These are phyloP conservation scores for Equus przewalskii DNA, from an alignment of 2,113 vertebrate species.

Conservation along the genomic window DNA sequence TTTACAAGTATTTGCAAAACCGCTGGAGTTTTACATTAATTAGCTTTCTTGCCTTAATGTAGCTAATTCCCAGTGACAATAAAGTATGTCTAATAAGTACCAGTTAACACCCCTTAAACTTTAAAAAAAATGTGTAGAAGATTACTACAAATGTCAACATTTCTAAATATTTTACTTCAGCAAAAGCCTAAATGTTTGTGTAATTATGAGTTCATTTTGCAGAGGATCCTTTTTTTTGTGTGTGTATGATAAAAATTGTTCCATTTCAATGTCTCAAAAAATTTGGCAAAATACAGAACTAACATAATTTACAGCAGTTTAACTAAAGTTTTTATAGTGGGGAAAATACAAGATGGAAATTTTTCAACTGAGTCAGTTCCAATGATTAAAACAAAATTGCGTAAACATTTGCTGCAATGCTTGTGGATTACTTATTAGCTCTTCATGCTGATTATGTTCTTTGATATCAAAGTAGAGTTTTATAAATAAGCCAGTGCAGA, in stretches of 20 bases:
- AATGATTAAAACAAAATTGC: constrained; percentile 60
- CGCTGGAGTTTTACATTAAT: neutral
- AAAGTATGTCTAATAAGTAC: constrained; percentile 59
- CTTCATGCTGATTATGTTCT: neutral
- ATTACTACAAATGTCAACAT: constrained; percentile 73
- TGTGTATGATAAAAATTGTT: constrained; percentile 63
- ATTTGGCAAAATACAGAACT: constrained; percentile 52
- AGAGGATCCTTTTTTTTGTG: neutral
- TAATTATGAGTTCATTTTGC: constrained; percentile 56
- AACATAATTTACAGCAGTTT: constrained; percentile 38
- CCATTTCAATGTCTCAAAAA: constrained; percentile 56
- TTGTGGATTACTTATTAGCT: constrained; percentile 31
- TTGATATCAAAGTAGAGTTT: constrained; percentile 56
- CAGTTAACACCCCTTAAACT: constrained; percentile 38
- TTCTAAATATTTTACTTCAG: constrained; percentile 71
- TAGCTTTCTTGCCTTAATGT: constrained; percentile 21
- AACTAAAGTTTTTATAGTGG: constrained; percentile 48
- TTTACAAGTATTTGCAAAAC: constrained; percentile 33
- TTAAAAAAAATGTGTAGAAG: constrained; percentile 63
- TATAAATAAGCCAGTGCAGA: constrained; percentile 36
- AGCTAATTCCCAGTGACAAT: constrained; percentile 69
- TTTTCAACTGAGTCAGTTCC: constrained; percentile 58
- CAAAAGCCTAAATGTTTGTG: constrained; percentile 43
- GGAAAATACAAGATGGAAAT: constrained; percentile 63
- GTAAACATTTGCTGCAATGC: constrained; percentile 7